phyloP scores from a whole-genome alignment of 2,797 vertebrate genomes.

The Pangasius krempfi region DNA sequence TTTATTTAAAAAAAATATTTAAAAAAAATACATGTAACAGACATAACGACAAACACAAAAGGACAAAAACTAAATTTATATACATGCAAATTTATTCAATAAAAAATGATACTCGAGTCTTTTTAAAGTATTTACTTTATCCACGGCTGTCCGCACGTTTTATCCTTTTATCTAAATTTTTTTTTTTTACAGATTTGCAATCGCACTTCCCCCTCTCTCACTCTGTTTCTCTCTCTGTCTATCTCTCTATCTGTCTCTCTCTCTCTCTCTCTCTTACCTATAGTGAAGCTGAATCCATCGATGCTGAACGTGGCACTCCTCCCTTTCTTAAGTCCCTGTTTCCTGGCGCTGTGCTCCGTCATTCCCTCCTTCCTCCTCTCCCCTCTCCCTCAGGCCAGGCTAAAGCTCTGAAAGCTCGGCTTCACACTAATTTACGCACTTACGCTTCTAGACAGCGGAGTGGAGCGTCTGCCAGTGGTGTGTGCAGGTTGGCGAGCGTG shows the following conservation, averaged over 20 bases:
- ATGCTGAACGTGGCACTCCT: conserved; percentile 95
- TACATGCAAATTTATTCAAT: background rate
- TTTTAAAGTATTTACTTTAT: background rate
- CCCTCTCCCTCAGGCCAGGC: conserved; percentile 1
- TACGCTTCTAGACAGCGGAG: background rate
- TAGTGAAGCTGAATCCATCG: conserved; percentile 95
- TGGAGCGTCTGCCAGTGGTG: background rate
- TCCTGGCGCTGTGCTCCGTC: conserved; percentile 85
- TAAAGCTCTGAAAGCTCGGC: conserved; percentile 10
- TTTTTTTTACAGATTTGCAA: background rate
- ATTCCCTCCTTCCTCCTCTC: conserved; percentile 60
- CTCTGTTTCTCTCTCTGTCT: conserved; percentile 14
- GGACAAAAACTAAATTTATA: background rate
- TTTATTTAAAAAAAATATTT: background rate
- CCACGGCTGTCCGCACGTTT: background rate
- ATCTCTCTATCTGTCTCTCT: background rate
- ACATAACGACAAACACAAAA: background rate
- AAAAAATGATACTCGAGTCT: background rate
- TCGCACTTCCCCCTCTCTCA: conserved; percentile 5
- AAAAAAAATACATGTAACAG: background rate
- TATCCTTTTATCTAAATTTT: background rate
- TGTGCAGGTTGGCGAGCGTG: conserved; percentile 28
- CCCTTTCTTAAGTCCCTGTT: conserved; percentile 93
- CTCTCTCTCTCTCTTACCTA: conserved; percentile 81
- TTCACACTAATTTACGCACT: conserved; percentile 16